These are phyloP conservation scores for Onychostoma macrolepis DNA, from an alignment of 2,113 vertebrate genomes.

Conservation along the genomic window DNA sequence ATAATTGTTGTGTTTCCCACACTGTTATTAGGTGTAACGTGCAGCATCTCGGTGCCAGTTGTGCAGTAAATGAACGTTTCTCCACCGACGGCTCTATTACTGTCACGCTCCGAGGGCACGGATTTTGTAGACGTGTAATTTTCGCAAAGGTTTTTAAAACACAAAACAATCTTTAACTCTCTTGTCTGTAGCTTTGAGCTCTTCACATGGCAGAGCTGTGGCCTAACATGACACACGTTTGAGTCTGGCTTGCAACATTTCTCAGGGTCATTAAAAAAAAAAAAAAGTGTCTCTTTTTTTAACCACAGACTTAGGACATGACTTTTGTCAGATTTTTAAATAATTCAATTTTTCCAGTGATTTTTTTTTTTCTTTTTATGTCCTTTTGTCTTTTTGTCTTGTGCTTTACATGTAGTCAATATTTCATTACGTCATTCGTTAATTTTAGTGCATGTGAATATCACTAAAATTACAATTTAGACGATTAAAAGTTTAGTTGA, in stretches of 20 bases:
- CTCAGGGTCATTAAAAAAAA: background rate
- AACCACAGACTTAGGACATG: background rate
- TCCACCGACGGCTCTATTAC: background rate
- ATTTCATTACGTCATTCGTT: no score
- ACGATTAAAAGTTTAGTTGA: no score
- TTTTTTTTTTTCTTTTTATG: no score
- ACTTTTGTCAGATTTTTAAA: no score
- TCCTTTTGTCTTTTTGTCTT: no score
- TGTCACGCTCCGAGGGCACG: background rate
- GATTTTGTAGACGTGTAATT: background rate
- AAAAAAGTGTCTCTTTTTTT: no score
- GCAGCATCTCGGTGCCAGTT: background rate
- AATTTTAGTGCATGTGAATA: no score
- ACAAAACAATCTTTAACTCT: constrained; percentile 8
- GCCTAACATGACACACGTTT: background rate
- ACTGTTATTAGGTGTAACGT: background rate
- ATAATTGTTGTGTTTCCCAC: background rate
- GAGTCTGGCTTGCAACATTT: background rate
- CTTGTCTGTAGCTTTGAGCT: background rate
- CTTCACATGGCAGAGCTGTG: background rate
- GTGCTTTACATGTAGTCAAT: no score
- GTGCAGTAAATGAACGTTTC: background rate
- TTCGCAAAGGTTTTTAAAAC: background rate
- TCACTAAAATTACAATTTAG: no score
- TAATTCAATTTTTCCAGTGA: no score